Evolutionary conservation across 2,797 vertebrate species (phyloP), one percentile per base, ranked within the genome.

Genomic region (Agapornis canus): DNA sequence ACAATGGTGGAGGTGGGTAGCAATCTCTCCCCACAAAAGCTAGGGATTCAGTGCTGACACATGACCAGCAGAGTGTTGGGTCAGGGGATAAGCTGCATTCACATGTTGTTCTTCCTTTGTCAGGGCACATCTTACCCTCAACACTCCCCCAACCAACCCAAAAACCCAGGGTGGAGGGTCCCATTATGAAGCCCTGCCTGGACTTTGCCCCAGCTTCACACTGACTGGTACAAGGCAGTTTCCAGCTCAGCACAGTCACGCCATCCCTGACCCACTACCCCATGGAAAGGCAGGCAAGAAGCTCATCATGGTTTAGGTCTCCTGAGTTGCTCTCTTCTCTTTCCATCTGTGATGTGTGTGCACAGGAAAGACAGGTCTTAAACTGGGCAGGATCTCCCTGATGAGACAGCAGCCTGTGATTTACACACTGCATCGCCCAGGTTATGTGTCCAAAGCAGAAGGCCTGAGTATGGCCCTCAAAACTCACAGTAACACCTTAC

Each of bases 1-100:
- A 48, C 9, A 6, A 0, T 15, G 10, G 12, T 9, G 32, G 11
- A 66, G 1, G 5, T 5, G 9, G 14, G 9, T 8, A 54, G 17
- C 4, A 85, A 54, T 3, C 8, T 66, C 5, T 22, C 3, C 10
- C 20, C 6, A 2, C 49, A 10, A 65, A 57, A 18, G 4, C 43
- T 40, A n/a, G 10, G 15, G 16, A 17, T 69, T 65, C 4, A 0
- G 1, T 57, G 14, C 7, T 37, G 25, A 68, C 12, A 2, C 18
- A 4, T 5, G 10, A 39, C 10, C 32, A 81, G 25, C 21, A 90
- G 56, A 35, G 2, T 10, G 6, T 64, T 21, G 22, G 10, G 8
- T 51, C 19, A 45, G 27, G 61, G 60, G 21, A 1, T 10, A 5
- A 77, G 35, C 12, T 71, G 22, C 3, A 18, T 66, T 52, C 49